A percentile compares a stretch with the other conserved stretches of the same genome.
phyloP scores from a whole-genome alignment of 1,140 invertebrate genomes.

The Tyrophagus putrescentiae region DNA sequence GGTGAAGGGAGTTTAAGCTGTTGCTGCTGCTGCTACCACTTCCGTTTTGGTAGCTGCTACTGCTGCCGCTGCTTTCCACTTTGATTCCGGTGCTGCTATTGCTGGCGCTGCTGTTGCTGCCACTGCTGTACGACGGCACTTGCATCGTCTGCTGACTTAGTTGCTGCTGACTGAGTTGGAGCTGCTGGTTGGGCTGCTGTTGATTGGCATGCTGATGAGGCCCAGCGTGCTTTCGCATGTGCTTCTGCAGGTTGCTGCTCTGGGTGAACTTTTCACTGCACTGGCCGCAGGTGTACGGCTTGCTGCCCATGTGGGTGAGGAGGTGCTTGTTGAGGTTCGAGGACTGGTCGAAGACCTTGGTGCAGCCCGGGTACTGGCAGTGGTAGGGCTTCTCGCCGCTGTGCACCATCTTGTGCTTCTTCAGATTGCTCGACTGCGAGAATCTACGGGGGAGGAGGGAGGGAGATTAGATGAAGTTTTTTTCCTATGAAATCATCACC shows the following conservation, averaged over 20 bases:
- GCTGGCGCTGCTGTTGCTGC: background rate
- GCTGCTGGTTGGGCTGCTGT: background rate
- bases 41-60: background rate
- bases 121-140: background rate
- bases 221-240: slow-evolving; percentile 13
- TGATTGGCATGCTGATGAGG: background rate
- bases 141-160: background rate
- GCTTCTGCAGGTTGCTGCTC: slow-evolving; percentile 10
- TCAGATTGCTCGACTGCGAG: slow-evolving; percentile 32
- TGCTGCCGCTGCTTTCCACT: background rate
- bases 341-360: slow-evolving; percentile 15
- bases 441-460: too few species aligned
- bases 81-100: background rate
- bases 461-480: too few species aligned
- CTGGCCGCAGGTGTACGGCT: background rate
- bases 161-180: background rate
- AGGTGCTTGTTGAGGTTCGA: slow-evolving; percentile 18
- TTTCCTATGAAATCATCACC: too few species aligned
- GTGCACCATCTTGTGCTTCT: slow-evolving; percentile 31
- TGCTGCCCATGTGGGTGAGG: slow-evolving; percentile 16
- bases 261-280: slow-evolving; percentile 18
- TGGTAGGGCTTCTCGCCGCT: slow-evolving; percentile 26
- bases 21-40: background rate
- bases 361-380: slow-evolving; percentile 10
- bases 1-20: background rate